Percentiles rank a stretch among this genome's conserved stretches.
Conservation (phyloP, 2,797 vertebrate genomes). For the Masticophis lateralis region DNA sequence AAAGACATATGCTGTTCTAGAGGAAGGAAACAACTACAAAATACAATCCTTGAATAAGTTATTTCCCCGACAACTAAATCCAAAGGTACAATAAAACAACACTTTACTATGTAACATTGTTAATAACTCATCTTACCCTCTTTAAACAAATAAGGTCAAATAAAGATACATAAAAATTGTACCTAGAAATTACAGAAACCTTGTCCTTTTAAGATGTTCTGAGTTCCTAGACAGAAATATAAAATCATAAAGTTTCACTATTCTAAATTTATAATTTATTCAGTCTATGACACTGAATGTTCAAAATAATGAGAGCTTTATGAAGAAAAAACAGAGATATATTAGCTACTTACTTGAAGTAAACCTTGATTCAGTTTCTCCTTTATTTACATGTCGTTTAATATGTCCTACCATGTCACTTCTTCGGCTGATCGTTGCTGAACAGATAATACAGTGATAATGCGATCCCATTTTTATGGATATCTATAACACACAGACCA, state of each 20-base stretch:
- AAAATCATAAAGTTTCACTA: background rate
- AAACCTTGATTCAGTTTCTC: constrained; percentile 89
- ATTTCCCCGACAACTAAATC: background rate
- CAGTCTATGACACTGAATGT: fast-evolving
- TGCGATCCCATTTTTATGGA: constrained; percentile 83
- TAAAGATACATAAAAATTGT: background rate
- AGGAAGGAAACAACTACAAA: background rate
- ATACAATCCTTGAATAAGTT: background rate
- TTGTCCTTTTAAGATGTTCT: background rate
- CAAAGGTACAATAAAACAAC: constrained; percentile 6
- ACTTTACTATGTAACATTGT: background rate
- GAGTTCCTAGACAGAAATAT: background rate
- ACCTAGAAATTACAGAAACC: background rate
- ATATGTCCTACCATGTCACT: constrained; percentile 95
- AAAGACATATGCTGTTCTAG: background rate
- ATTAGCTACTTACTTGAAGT: constrained; percentile 68
- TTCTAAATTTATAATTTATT: background rate
- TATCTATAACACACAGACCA: constrained; percentile 65
- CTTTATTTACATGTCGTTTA: constrained; percentile 90
- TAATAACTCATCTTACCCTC: background rate
- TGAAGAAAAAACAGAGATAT: background rate
- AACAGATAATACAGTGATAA: constrained; percentile 96
- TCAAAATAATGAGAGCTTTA: background rate
- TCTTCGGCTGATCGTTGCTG: constrained; percentile 87
- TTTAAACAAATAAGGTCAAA: background rate